A percentile compares a stretch with the other conserved stretches of the same genome.
Evolutionary conservation across 1,140 invertebrate species (phyloP).

Genomic region (Asobara japonica): DNA sequence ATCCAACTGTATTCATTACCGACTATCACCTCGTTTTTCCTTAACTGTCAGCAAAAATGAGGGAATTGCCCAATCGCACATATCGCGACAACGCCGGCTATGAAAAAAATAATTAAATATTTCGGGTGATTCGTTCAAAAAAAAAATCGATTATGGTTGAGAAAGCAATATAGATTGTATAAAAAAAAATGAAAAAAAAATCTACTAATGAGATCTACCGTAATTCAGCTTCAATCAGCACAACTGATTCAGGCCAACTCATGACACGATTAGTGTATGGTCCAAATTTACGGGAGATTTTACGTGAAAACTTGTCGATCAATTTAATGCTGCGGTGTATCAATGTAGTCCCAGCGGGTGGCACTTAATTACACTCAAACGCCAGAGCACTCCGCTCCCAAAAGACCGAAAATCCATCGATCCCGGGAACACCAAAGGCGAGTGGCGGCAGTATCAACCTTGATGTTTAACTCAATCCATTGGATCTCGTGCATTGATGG

Average conservation of each 20-base stretch:
- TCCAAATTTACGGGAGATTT: neutral
- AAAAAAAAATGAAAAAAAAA: too few species aligned
- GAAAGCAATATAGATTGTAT: too few species aligned
- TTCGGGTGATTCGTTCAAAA: too few species aligned
- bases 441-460: slow-evolving; percentile 8
- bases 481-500: neutral
- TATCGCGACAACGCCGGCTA: too few species aligned
- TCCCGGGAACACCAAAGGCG: neutral
- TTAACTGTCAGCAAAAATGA: neutral
- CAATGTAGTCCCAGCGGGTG: neutral
- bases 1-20: neutral
- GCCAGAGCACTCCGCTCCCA: neutral
- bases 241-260: too few species aligned
- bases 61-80: neutral
- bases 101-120: too few species aligned
- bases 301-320: neutral
- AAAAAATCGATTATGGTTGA: too few species aligned
- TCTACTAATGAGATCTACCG: too few species aligned
- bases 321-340: neutral
- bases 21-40: neutral
- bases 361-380: neutral
- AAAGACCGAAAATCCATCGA: slow-evolving; percentile 4
- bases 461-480: slow-evolving; percentile 9
- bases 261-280: too few species aligned
- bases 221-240: too few species aligned